Conservation (phyloP, 2,888 invertebrate genomes). For the Euclidia mi region DNA sequence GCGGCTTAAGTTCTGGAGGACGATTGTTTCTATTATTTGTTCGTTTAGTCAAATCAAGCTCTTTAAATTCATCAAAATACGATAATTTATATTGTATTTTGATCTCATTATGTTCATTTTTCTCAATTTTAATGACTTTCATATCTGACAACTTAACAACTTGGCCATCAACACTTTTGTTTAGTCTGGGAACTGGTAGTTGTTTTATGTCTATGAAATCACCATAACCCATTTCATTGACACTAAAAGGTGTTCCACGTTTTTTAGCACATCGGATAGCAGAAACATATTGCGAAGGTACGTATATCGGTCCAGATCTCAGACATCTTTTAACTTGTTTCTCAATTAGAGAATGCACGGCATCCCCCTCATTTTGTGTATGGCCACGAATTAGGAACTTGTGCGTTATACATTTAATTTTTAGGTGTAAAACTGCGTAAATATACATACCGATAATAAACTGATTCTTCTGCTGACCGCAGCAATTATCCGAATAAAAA, state of each 20-base stretch:
- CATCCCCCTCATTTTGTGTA: too few species aligned
- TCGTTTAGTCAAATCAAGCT: slow-evolving; percentile 14
- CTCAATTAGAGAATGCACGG: slow-evolving; percentile 21
- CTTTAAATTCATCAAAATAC: slow-evolving; percentile 24
- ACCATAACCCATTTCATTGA: slow-evolving; percentile 19
- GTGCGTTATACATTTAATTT: too few species aligned
- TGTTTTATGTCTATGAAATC: slow-evolving; percentile 21
- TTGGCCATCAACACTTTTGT: slow-evolving; percentile 9
- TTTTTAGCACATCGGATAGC: slow-evolving; percentile 14
- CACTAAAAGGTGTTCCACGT: slow-evolving; percentile 16
- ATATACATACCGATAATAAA: slow-evolving; percentile 19
- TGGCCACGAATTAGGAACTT: too few species aligned
- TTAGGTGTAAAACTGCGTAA: slow-evolving; percentile 14
- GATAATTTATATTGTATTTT: slow-evolving; percentile 23
- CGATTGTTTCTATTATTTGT: not conserved
- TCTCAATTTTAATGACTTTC: slow-evolving; percentile 10
- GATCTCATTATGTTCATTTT: slow-evolving; percentile 18
- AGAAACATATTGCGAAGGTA: slow-evolving; percentile 16
- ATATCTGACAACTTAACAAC: slow-evolving; percentile 2
- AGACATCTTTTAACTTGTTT: slow-evolving; percentile 20
- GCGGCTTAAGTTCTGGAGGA: not conserved
- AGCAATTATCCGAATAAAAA: slow-evolving; percentile 25
- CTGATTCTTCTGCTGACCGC: slow-evolving; percentile 28
- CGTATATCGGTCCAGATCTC: slow-evolving; percentile 20
- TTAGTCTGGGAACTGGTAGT: slow-evolving; percentile 17